These are phyloP conservation scores for Drosophila nasuta DNA, from an alignment of 1,140 invertebrate genomes.

Conservation along the genomic window DNA sequence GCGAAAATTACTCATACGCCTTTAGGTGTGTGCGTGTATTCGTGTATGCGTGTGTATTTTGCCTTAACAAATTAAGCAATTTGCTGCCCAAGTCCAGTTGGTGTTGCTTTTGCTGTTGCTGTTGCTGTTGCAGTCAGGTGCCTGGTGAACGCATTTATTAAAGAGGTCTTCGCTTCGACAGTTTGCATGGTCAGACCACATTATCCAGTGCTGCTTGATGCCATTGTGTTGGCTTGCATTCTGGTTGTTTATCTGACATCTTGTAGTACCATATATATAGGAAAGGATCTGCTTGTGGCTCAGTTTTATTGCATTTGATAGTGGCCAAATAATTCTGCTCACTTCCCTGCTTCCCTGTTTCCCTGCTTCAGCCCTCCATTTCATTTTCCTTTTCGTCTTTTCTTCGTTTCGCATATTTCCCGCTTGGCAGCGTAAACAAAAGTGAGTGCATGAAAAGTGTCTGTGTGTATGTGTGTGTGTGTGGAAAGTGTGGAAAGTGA, in stretches of 20 bases:
- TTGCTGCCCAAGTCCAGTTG: conserved; percentile 54
- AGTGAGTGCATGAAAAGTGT: conserved; percentile 41
- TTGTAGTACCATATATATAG: conserved; percentile 22
- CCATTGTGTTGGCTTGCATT: conserved; percentile 14
- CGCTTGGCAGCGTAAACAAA: conserved; percentile 54
- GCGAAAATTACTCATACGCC: conserved; percentile 58
- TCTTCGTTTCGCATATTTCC: conserved; percentile 22
- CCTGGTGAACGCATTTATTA: conserved; percentile 73
- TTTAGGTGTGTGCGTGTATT: conserved; percentile 1
- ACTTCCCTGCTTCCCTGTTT: conserved; percentile 10
- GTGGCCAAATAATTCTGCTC: conserved; percentile 32
- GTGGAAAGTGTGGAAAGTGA: conserved; percentile 68
- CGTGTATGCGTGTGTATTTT: conserved; percentile 30
- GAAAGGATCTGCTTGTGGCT: conserved; percentile 13
- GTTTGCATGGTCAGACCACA: conserved; percentile 69
- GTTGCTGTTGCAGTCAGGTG: conserved; percentile 44
- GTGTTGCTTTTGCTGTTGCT: conserved; percentile 1
- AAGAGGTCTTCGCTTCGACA: conserved; percentile 57
- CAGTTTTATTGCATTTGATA: conserved; percentile 76
- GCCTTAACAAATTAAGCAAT: conserved; percentile 76
- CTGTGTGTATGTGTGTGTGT: too few relatives aligned
- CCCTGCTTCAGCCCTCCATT: neutral
- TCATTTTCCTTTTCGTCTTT: too few relatives aligned
- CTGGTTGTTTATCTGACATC: conserved; percentile 40
- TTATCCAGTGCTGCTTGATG: conserved; percentile 55